These are phyloP conservation scores for Charaxes varanes DNA, from an alignment of 1,140 invertebrate species.

Conservation along the genomic window DNA sequence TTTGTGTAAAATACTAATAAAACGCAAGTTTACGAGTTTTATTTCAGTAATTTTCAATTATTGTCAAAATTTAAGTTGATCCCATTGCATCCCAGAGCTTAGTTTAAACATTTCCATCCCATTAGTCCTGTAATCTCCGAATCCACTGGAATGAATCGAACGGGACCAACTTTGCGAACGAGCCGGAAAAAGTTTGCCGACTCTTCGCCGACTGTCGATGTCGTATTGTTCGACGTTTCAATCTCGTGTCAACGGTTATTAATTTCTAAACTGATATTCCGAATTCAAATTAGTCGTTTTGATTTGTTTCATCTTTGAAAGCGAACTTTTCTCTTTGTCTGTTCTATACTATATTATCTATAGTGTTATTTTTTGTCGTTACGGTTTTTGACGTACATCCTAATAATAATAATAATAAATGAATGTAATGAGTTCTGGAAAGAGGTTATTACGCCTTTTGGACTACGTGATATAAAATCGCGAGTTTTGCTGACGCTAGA, in stretches of 20 bases:
- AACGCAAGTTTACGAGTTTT: no score
- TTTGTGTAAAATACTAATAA: no score
- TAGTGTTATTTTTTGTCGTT: background rate
- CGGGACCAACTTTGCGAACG: constrained; percentile 48
- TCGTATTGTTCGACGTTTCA: constrained; percentile 39
- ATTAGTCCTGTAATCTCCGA: no score
- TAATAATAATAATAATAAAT: no score
- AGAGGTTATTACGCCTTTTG: constrained; percentile 5
- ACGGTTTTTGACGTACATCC: background rate
- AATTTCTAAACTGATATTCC: constrained; percentile 31
- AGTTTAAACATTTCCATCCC: no score
- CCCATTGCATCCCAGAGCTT: no score
- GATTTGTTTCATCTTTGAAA: constrained; percentile 4
- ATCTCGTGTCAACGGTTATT: constrained; percentile 41
- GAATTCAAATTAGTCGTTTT: constrained; percentile 23
- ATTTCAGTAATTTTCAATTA: no score
- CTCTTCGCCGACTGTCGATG: constrained; percentile 32
- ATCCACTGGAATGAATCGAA: no score
- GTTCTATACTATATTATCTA: no score
- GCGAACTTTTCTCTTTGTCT: constrained; percentile 2
- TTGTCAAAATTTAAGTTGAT: no score
- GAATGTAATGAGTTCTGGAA: no score
- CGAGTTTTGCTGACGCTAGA: constrained; percentile 39
- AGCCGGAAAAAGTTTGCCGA: constrained; percentile 59
- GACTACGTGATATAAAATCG: constrained; percentile 4